Conservation (phyloP, 2,888 invertebrate genomes). For the Allygus modestus region DNA sequence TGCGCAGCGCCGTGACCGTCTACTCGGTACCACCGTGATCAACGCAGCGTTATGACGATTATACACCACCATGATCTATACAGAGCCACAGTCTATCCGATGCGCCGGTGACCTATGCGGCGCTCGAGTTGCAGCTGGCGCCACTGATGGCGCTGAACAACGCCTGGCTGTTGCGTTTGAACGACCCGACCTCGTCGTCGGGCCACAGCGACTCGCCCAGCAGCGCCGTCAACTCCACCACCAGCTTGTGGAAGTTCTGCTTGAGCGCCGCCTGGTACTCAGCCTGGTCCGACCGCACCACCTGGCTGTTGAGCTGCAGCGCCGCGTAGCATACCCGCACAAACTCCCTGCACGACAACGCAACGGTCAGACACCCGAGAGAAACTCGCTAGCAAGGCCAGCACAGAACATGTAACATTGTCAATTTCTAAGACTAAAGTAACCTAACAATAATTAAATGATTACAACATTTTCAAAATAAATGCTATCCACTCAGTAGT, state of each 20-base stretch:
- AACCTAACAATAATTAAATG: no score
- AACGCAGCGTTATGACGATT: not conserved
- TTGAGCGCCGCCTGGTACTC: constrained; percentile 95
- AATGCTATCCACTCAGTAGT: no score
- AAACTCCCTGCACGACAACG: constrained; percentile 86
- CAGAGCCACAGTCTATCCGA: not conserved
- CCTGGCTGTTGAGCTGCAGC: constrained; percentile 91
- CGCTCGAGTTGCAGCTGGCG: constrained; percentile 88
- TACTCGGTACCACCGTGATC: not conserved
- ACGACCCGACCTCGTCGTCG: constrained; percentile 76
- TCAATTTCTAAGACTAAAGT: no score
- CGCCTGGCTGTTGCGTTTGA: constrained; percentile 87
- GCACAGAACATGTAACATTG: no score
- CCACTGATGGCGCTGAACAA: constrained; percentile 89
- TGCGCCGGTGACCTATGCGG: constrained; percentile 78
- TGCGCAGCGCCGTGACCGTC: not conserved
- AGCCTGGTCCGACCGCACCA: constrained; percentile 92
- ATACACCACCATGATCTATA: not conserved
- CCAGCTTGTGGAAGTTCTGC: constrained; percentile 91
- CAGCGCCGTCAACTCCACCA: constrained; percentile 84
- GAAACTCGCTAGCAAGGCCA: constrained; percentile 58
- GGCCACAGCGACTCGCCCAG: constrained; percentile 86
- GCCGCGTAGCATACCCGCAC: constrained; percentile 94
- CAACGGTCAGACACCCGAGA: no score
- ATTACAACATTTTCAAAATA: no score